Evolutionary conservation across 2,888 invertebrate genomes (phyloP).

Genomic region (Mythimna ferrago): DNA sequence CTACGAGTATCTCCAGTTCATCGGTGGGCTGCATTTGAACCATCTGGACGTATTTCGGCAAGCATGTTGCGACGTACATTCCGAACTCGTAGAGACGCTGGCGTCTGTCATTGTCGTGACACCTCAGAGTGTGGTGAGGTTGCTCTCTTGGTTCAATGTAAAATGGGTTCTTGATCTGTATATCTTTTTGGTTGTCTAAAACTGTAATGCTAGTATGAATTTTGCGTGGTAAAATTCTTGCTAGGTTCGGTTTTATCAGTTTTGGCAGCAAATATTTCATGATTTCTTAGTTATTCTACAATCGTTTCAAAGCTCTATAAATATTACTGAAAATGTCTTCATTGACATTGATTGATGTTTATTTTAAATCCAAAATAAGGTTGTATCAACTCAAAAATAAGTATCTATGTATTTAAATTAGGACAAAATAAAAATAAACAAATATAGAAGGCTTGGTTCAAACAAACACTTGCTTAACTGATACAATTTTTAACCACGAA

Average conservation of each 20-base stretch:
- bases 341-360: constrained; percentile 19
- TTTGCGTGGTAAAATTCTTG: constrained; percentile 15
- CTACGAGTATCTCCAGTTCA: constrained; percentile 81
- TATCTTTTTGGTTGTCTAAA: not conserved
- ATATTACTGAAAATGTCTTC: constrained; percentile 1
- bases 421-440: not conserved
- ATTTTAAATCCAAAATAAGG: constrained; percentile 1
- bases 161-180: constrained; percentile 22
- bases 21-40: constrained; percentile 84
- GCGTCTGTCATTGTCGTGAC: constrained; percentile 78
- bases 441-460: not conserved
- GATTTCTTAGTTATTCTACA: constrained; percentile 10
- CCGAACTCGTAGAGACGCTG: constrained; percentile 85
- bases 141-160: constrained; percentile 70
- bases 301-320: not conserved
- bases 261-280: constrained; percentile 47
- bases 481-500: constrained; percentile 40
- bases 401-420: not conserved
- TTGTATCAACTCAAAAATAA: constrained; percentile 1
- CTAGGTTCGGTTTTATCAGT: constrained; percentile 11
- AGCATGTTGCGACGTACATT: constrained; percentile 82
- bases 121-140: constrained; percentile 74
- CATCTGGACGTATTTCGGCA: constrained; percentile 86
- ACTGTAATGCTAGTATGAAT: constrained; percentile 9
- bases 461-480: constrained; percentile 15